Conservation (phyloP, 2,797 vertebrate species). For the Serranus cabrilla region DNA sequence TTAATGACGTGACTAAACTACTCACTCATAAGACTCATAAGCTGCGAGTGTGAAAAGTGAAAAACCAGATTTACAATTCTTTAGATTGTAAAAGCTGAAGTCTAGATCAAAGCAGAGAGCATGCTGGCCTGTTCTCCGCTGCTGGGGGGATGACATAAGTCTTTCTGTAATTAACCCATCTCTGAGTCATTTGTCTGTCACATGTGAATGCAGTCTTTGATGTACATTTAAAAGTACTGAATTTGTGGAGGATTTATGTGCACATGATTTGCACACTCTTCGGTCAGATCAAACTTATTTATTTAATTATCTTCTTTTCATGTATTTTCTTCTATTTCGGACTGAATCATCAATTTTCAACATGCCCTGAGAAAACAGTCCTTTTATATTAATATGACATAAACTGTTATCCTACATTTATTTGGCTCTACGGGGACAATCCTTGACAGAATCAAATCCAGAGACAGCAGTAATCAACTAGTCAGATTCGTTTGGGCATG, state of each 20-base stretch:
- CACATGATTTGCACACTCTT: slow-evolving; percentile 61
- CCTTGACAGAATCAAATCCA: slow-evolving; percentile 49
- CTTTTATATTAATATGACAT: slow-evolving; percentile 30
- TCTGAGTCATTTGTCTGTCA: slow-evolving; percentile 89
- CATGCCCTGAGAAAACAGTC: slow-evolving; percentile 27
- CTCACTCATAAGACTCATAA: slow-evolving; percentile 1
- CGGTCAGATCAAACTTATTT: slow-evolving; percentile 60
- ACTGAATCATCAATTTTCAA: slow-evolving; percentile 40
- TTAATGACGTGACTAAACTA: slow-evolving; percentile 2
- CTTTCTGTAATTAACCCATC: slow-evolving; percentile 92
- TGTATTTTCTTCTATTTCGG: slow-evolving; percentile 17
- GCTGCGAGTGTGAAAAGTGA: background rate
- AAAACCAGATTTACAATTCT: slow-evolving; percentile 44
- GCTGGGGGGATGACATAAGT: slow-evolving; percentile 62
- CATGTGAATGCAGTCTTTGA: slow-evolving; percentile 79
- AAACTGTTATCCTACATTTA: slow-evolving; percentile 9
- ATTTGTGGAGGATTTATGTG: slow-evolving; percentile 59
- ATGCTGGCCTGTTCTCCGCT: slow-evolving; percentile 23
- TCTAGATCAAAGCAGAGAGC: slow-evolving; percentile 62
- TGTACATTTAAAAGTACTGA: slow-evolving; percentile 58
- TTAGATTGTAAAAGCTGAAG: slow-evolving; percentile 44
- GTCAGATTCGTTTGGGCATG: slow-evolving; percentile 59
- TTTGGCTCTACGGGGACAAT: slow-evolving; percentile 35
- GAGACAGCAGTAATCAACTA: slow-evolving; percentile 71
- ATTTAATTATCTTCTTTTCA: slow-evolving; percentile 56